phyloP scores from a whole-genome alignment of 2,113 vertebrate genomes.

The Alexandromys fortis region DNA sequence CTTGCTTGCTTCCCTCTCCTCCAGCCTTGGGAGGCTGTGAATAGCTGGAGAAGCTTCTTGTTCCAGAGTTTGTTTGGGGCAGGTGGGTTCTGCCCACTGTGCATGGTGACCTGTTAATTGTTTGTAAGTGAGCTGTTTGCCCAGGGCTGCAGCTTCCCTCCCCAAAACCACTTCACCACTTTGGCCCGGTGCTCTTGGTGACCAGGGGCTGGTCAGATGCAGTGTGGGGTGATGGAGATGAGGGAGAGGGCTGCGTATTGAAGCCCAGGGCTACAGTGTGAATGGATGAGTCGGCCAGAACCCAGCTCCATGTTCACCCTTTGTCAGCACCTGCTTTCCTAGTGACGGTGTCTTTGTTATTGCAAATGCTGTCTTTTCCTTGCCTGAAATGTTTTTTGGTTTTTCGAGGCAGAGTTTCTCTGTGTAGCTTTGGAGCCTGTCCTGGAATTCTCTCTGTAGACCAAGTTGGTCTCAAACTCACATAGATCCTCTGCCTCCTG shows the following conservation, averaged over 20 bases:
- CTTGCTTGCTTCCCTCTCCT: not conserved
- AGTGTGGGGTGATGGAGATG: not conserved
- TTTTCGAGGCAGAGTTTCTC: too few relatives aligned
- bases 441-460: too few relatives aligned
- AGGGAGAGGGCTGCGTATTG: not conserved
- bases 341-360: slow-evolving; percentile 2
- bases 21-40: not conserved
- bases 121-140: not conserved
- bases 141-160: not conserved
- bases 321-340: not conserved
- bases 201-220: too few relatives aligned
- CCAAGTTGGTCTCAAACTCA: too few relatives aligned
- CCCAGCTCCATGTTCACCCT: not conserved
- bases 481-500: too few relatives aligned
- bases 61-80: not conserved
- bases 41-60: not conserved
- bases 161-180: not conserved
- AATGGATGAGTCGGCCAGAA: not conserved
- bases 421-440: too few relatives aligned
- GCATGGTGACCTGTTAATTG: not conserved
- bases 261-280: not conserved
- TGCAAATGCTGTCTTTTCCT: not conserved
- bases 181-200: not conserved
- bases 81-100: not conserved
- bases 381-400: not conserved